Evolutionary conservation across 2,113 vertebrate species (phyloP).

Genomic region (Lethenteron reissneri): DNA sequence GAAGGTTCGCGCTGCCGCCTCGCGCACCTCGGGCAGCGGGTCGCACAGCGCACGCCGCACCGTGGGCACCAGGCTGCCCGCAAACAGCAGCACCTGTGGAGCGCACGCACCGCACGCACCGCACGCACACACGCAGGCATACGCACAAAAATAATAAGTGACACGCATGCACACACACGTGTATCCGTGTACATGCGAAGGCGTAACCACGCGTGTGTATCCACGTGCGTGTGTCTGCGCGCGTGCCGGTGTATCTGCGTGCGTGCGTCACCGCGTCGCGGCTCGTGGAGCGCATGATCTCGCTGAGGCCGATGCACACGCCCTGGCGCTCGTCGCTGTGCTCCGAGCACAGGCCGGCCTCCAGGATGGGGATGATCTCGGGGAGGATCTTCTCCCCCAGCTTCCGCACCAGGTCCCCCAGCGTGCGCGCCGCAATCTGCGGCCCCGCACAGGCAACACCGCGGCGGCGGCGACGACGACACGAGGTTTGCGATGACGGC

Average conservation of each 20-base stretch:
- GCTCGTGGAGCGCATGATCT: conserved; percentile 99
- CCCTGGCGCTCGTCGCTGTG: conserved; percentile 92
- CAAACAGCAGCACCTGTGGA: conserved; percentile 70
- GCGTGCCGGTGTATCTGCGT: no score
- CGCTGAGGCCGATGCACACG: conserved; percentile 79
- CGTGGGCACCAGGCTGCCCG: conserved; percentile 77
- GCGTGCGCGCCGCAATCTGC: conserved; percentile 76
- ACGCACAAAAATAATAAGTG: no score
- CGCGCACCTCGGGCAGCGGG: conserved; percentile 74
- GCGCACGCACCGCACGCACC: neutral
- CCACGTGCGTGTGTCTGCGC: no score
- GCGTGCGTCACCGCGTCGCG: conserved; percentile 52
- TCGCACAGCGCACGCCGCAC: conserved; percentile 85
- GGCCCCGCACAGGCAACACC: neutral
- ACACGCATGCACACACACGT: no score
- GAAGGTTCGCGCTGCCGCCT: conserved; percentile 91
- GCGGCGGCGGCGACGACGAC: no score
- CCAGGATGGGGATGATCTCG: conserved; percentile 93
- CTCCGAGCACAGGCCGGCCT: conserved; percentile 64
- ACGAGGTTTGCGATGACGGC: no score
- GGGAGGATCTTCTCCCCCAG: conserved; percentile 96
- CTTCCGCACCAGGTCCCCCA: conserved; percentile 86
- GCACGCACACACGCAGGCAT: no score
- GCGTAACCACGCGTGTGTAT: no score
- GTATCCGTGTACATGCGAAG: no score